Evolutionary conservation across 2,797 vertebrate genomes (phyloP).

Genomic region (Vipera ursinii): DNA sequence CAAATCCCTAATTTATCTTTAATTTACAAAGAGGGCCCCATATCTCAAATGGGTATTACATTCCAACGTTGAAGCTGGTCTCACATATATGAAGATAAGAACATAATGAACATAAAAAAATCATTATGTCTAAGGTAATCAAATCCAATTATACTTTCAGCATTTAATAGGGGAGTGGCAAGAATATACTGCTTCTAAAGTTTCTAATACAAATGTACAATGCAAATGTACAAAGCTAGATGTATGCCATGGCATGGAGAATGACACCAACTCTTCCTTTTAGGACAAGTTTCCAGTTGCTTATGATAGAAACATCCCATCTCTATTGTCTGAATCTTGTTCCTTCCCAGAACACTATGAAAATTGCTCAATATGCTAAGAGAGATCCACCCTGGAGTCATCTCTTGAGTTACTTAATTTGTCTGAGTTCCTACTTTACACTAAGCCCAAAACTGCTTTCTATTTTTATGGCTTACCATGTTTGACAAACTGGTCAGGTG

Average conservation of each 20-base stretch:
- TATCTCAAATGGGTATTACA: neutral
- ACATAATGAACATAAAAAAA: neutral
- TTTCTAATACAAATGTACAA: neutral
- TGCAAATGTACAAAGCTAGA: neutral
- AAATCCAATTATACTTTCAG: neutral
- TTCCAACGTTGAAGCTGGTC: neutral
- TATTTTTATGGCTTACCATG: neutral
- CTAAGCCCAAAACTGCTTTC: neutral
- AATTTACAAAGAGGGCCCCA: neutral
- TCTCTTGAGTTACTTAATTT: slow-evolving; percentile 44
- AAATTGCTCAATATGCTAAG: slow-evolving; percentile 35
- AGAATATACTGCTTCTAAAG: neutral
- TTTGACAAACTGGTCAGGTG: neutral
- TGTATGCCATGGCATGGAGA: neutral
- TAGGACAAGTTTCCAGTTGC: neutral
- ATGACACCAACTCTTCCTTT: accelerated
- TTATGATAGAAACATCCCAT: slow-evolving; percentile 6
- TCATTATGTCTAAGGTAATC: neutral
- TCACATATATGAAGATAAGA: neutral
- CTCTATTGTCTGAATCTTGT: slow-evolving; percentile 22
- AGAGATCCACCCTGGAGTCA: slow-evolving; percentile 33
- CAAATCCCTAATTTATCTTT: neutral
- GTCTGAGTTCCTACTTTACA: neutral
- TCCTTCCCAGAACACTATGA: slow-evolving; percentile 13
- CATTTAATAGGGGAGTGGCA: neutral